A percentile compares a stretch with the other conserved stretches of the same genome.
Evolutionary conservation across 2,797 vertebrate genomes (phyloP).

Genomic region (Varecia variegata): DNA sequence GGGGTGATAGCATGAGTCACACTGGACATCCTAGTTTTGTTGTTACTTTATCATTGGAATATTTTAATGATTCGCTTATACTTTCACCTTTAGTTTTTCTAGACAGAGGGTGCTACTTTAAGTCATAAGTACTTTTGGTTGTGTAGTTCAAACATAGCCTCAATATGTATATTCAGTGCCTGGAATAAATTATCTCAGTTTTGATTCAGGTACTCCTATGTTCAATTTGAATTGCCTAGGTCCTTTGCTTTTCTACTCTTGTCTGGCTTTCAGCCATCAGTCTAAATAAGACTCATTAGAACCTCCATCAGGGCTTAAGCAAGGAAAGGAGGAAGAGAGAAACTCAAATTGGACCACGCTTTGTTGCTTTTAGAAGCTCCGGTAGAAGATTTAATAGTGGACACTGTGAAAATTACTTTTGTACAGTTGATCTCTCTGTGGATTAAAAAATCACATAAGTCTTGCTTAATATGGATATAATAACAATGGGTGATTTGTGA

Average conservation of each 20-base stretch:
- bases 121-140: not conserved
- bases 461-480: conserved; percentile 5
- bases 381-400: not conserved
- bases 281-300: conserved; percentile 29
- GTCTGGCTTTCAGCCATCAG: conserved; percentile 9
- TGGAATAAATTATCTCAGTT: conserved; percentile 17
- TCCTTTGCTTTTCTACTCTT: conserved; percentile 36
- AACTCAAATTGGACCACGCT: conserved; percentile 25
- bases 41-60: not conserved
- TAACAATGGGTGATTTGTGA: conserved; percentile 12
- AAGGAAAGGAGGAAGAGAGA: conserved; percentile 20
- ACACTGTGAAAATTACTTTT: conserved; percentile 30
- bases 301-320: not conserved
- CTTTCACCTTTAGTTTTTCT: not conserved
- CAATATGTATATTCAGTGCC: not conserved
- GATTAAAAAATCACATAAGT: not conserved
- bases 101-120: not conserved
- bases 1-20: not conserved
- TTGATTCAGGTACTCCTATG: not conserved
- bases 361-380: conserved; percentile 35
- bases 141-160: not conserved
- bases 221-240: not conserved
- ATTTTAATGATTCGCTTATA: conserved; percentile 39
- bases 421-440: not conserved
- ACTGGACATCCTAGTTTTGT: not conserved